Evolutionary conservation across 2,888 invertebrate species (phyloP).

Genomic region (Drosophila paramelanica): DNA sequence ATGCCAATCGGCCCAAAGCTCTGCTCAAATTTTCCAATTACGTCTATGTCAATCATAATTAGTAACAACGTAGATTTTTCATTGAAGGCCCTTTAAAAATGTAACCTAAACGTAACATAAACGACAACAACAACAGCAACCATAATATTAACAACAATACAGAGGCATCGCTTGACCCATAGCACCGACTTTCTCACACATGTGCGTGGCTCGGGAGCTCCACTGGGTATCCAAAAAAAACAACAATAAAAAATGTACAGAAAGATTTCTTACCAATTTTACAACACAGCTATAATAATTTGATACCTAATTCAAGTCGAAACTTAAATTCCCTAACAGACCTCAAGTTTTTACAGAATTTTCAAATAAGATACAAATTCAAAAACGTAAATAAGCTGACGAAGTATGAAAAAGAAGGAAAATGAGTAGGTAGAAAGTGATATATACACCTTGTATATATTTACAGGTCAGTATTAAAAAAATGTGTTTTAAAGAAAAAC

Average conservation of each 20-base stretch:
- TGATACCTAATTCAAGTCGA: neutral
- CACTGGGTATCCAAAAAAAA: conserved; percentile 31
- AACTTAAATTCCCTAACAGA: conserved; percentile 25
- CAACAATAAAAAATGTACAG: conserved; percentile 19
- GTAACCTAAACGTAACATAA: conserved; percentile 65
- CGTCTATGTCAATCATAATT: conserved; percentile 83
- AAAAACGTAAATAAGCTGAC: too few relatives aligned
- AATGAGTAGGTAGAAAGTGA: too few relatives aligned
- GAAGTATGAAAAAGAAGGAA: too few relatives aligned
- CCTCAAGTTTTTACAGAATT: too few relatives aligned
- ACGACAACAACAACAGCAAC: conserved; percentile 40
- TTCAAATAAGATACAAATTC: too few relatives aligned
- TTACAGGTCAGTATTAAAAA: too few relatives aligned
- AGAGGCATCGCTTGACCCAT: conserved; percentile 24
- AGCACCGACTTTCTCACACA: conserved; percentile 74
- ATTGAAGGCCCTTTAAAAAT: conserved; percentile 71
- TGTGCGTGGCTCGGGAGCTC: conserved; percentile 73
- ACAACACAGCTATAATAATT: conserved; percentile 1
- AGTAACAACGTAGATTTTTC: conserved; percentile 83
- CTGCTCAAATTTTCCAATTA: conserved; percentile 81
- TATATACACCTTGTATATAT: too few relatives aligned
- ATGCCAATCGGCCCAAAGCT: conserved; percentile 65
- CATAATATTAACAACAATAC: conserved; percentile 1
- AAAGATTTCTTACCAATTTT: conserved; percentile 39
- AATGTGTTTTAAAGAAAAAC: too few relatives aligned